A percentile compares a stretch with the other conserved stretches of the same genome.
phyloP scores from a whole-genome alignment of 2,888 invertebrate genomes.

The Cosmia pyralina region DNA sequence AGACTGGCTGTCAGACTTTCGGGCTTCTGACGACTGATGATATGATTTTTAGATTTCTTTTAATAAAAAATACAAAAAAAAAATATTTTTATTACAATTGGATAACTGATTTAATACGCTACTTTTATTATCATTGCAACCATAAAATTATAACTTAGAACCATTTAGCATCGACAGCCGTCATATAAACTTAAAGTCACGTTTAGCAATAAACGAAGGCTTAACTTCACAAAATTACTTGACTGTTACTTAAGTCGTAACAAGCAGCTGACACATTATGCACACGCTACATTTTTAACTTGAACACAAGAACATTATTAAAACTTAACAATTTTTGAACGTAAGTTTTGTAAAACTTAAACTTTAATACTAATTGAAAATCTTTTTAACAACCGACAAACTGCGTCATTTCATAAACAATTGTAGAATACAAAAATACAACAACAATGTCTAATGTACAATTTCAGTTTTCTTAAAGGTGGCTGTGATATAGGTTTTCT shows the following conservation, averaged over 20 bases:
- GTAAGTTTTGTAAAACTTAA: not conserved
- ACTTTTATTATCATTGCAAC: not conserved
- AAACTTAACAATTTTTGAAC: constrained; percentile 1
- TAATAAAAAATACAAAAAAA: not conserved
- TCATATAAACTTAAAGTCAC: constrained; percentile 33
- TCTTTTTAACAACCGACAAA: not conserved
- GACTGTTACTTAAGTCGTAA: constrained; percentile 44
- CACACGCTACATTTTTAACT: constrained; percentile 35
- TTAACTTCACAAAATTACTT: constrained; percentile 43
- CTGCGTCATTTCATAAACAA: not conserved
- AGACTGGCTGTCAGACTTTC: too few relatives aligned
- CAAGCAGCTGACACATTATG: constrained; percentile 46
- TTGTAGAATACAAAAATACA: too few relatives aligned
- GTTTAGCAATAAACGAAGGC: constrained; percentile 38
- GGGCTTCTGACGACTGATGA: too few relatives aligned
- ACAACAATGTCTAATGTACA: too few relatives aligned
- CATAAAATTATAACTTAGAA: not conserved
- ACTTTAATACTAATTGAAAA: not conserved
- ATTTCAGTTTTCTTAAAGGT: not conserved
- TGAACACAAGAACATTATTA: constrained; percentile 15
- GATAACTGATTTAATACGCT: too few relatives aligned
- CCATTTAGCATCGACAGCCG: constrained; percentile 6
- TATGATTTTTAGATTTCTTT: too few relatives aligned
- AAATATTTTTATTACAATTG: not conserved
- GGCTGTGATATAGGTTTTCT: too few relatives aligned